Evolutionary conservation across 2,113 vertebrate species (phyloP).

Genomic region (Barnardius zonarius): DNA sequence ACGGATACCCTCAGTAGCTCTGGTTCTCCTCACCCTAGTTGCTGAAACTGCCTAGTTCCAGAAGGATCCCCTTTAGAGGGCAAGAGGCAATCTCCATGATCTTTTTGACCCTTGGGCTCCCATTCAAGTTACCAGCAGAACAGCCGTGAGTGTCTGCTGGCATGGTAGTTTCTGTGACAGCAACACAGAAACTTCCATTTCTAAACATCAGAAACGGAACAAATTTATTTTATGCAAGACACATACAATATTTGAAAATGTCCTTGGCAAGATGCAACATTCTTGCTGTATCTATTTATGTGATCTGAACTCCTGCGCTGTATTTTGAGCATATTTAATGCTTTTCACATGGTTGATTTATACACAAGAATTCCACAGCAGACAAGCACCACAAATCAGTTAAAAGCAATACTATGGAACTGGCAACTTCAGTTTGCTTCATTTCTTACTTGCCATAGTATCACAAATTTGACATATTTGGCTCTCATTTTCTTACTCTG

Average conservation of each 20-base stretch:
- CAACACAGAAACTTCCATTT: background rate
- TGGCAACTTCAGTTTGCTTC: background rate
- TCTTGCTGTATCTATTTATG: background rate
- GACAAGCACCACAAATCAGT: conserved; percentile 18
- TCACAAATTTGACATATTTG: background rate
- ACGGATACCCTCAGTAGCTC: background rate
- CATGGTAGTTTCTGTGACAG: background rate
- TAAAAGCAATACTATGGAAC: background rate
- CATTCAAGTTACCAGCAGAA: background rate
- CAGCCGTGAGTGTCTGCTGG: background rate
- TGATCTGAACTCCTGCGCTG: background rate
- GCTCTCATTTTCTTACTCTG: background rate
- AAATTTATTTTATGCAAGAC: conserved; percentile 4
- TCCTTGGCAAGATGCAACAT: conserved; percentile 3
- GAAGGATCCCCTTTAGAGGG: background rate
- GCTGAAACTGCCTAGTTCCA: background rate
- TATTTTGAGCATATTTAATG: conserved; percentile 23
- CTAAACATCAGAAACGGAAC: background rate
- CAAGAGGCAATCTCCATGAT: background rate
- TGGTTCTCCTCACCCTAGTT: background rate
- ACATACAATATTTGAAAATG: background rate
- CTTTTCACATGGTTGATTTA: conserved; percentile 22
- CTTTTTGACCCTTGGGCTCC: background rate
- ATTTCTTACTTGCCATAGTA: background rate
- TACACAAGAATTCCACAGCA: background rate